phyloP scores from a whole-genome alignment of 2,797 vertebrate genomes.

The Microhierax caerulescens region DNA sequence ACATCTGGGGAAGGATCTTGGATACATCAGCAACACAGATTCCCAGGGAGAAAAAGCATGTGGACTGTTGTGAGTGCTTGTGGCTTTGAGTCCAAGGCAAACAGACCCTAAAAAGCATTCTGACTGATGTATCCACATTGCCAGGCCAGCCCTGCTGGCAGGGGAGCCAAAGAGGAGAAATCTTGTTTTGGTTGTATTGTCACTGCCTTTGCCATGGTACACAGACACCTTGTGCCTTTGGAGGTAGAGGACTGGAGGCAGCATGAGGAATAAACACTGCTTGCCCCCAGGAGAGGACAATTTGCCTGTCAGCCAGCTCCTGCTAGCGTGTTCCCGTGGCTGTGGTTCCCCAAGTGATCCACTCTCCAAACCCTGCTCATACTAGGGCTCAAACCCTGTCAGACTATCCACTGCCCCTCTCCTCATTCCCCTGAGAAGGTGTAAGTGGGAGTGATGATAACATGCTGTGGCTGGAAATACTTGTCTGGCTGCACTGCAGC shows the following conservation, averaged over 20 bases:
- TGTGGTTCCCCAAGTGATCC: not conserved
- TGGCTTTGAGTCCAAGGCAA: constrained; percentile 16
- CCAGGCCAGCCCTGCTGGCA: not conserved
- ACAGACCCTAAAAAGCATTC: constrained; percentile 11
- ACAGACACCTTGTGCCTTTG: not conserved
- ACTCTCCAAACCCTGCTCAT: not conserved
- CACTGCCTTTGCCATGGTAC: not conserved
- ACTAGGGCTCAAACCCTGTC: not conserved
- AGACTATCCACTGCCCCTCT: not conserved
- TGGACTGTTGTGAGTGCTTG: not conserved
- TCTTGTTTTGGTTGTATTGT: not conserved
- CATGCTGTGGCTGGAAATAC: not conserved
- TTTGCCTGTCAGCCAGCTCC: not conserved
- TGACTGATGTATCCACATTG: not conserved
- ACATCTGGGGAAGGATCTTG: not conserved
- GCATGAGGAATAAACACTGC: not conserved
- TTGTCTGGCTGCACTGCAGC: accelerated
- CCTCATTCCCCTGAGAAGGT: not conserved
- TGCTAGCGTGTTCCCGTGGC: not conserved
- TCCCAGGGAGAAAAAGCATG: not conserved
- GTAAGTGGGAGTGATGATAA: not conserved
- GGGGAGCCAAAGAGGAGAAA: not conserved
- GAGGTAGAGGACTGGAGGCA: not conserved
- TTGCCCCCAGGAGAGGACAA: not conserved
- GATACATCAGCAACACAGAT: not conserved